Evolutionary conservation across 2,888 invertebrate species (phyloP).

Genomic region (Epiblema foenella): DNA sequence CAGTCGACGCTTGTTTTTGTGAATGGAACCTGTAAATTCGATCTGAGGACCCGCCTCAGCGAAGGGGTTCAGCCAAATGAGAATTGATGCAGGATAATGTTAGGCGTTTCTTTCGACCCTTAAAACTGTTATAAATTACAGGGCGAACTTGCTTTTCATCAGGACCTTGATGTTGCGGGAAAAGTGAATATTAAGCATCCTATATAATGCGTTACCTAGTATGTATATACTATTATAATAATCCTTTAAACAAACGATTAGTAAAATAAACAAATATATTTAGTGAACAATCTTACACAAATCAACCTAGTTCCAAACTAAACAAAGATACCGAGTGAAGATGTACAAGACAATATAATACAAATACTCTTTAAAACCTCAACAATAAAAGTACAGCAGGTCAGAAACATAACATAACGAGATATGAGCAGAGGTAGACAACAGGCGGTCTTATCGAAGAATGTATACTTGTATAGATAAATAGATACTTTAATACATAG

Average conservation of each 20-base stretch:
- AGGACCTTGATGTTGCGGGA: background rate
- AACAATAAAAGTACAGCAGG: too few species aligned
- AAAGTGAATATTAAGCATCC: background rate
- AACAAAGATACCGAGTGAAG: too few species aligned
- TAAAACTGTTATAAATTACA: constrained; percentile 38
- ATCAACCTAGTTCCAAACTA: too few species aligned
- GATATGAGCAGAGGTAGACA: too few species aligned
- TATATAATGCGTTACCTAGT: background rate
- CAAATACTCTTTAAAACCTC: too few species aligned
- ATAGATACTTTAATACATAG: too few species aligned
- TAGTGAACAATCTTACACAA: too few species aligned
- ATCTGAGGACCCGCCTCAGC: constrained; percentile 17
- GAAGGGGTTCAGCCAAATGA: constrained; percentile 32
- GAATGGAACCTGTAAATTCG: constrained; percentile 14
- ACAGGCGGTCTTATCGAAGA: too few species aligned
- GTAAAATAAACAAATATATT: too few species aligned
- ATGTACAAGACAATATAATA: too few species aligned
- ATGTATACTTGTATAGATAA: too few species aligned
- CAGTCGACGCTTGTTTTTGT: background rate
- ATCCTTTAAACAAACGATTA: background rate
- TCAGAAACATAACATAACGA: too few species aligned
- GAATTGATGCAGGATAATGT: constrained; percentile 39
- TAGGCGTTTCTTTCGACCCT: constrained; percentile 24
- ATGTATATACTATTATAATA: background rate
- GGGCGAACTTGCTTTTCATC: background rate